Conservation (phyloP, 2,797 vertebrate species). For the Echeneis naucrates region DNA sequence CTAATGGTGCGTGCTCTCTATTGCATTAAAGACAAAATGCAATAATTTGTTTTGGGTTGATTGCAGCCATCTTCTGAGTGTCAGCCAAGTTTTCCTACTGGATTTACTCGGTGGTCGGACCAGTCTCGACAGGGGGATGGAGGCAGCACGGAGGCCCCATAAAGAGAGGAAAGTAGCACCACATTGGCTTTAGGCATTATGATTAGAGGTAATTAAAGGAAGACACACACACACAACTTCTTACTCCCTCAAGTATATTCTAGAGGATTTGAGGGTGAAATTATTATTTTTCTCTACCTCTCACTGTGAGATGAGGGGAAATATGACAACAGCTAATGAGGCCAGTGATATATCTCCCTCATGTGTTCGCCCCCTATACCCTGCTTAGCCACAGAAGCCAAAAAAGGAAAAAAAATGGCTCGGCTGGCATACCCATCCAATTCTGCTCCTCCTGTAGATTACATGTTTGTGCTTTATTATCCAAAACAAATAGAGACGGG, state of each 20-base stretch:
- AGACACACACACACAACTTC: neutral
- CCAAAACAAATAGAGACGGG: slow-evolving; percentile 59
- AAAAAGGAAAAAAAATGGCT: slow-evolving; percentile 11
- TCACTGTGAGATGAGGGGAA: slow-evolving; percentile 41
- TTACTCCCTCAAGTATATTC: slow-evolving; percentile 18
- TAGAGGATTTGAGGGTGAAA: slow-evolving; percentile 45
- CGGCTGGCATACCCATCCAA: slow-evolving; percentile 24
- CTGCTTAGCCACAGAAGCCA: slow-evolving; percentile 37
- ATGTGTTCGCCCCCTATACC: slow-evolving; percentile 34
- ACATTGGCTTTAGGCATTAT: slow-evolving; percentile 38
- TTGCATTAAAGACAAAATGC: neutral
- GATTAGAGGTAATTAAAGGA: slow-evolving; percentile 39
- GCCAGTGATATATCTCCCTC: slow-evolving; percentile 45
- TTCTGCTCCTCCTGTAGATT: slow-evolving; percentile 50
- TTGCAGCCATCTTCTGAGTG: neutral
- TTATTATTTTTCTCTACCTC: slow-evolving; percentile 38
- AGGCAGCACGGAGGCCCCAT: slow-evolving; percentile 25
- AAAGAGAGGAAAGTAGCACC: slow-evolving; percentile 26
- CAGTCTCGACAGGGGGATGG: slow-evolving; percentile 24
- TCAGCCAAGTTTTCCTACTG: slow-evolving; percentile 2
- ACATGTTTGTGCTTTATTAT: slow-evolving; percentile 47
- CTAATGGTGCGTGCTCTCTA: neutral
- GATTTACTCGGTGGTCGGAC: neutral
- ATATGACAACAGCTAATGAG: slow-evolving; percentile 68
- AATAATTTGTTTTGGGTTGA: neutral